phyloP scores from a whole-genome alignment of 2,888 invertebrate genomes.

The Willowsia nigromaculata region DNA sequence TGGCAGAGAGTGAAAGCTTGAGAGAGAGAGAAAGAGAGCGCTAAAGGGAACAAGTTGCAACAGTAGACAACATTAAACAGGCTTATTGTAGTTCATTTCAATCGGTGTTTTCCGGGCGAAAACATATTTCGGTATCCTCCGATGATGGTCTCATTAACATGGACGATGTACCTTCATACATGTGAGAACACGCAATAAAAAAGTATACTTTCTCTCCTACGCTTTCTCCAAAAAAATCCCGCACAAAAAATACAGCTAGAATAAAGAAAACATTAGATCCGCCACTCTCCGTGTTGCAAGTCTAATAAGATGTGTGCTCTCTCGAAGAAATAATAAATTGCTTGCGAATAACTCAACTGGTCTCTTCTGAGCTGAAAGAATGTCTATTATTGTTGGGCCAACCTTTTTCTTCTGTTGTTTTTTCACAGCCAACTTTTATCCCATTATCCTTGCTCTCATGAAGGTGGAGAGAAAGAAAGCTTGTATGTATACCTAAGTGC shows the following conservation, averaged over 20 bases:
- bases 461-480: background rate
- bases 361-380: background rate
- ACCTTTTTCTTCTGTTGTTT: background rate
- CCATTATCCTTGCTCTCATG: background rate
- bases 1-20: background rate
- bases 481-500: too few species aligned
- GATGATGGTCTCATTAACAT: slow-evolving; percentile 16
- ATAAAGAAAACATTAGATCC: background rate
- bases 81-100: slow-evolving; percentile 20
- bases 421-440: background rate
- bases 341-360: background rate
- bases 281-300: background rate
- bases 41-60: slow-evolving; percentile 43
- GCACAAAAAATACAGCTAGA: background rate
- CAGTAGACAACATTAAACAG: slow-evolving; percentile 60
- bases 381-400: background rate
- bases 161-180: background rate
- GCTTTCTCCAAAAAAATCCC: background rate
- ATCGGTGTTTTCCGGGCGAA: slow-evolving; percentile 69
- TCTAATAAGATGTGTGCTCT: background rate
- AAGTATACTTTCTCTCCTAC: background rate
- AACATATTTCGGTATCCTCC: slow-evolving; percentile 52
- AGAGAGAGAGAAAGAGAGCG: background rate
- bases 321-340: background rate
- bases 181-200: background rate